Percentiles rank a stretch among this genome's conserved stretches.
Evolutionary conservation across 2,797 vertebrate species (phyloP).

Genomic region (Aphelocoma californica): DNA sequence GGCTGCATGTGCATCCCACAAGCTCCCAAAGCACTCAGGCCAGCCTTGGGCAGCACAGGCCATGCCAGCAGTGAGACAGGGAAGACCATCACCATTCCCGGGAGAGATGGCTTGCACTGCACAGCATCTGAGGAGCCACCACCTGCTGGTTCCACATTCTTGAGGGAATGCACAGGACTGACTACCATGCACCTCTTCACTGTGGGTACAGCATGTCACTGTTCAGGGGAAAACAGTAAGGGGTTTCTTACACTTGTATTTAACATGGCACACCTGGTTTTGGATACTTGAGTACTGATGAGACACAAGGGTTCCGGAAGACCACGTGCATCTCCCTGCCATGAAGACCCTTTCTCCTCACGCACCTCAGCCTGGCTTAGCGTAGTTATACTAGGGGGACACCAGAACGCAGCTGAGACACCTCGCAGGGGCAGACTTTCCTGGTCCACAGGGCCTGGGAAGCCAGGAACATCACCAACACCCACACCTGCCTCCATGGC

Average conservation of each 20-base stretch:
- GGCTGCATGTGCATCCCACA: fast-evolving
- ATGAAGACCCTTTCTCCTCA: fast-evolving
- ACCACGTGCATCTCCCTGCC: fast-evolving
- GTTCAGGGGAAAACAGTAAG: fast-evolving
- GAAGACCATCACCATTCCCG: fast-evolving
- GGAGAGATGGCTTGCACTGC: neutral
- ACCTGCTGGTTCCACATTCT: fast-evolving
- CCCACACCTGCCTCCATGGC: fast-evolving
- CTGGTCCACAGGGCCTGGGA: neutral
- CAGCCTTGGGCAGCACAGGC: neutral
- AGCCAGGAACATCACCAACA: neutral
- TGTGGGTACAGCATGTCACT: fast-evolving
- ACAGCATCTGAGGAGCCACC: fast-evolving
- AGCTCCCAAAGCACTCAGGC: neutral
- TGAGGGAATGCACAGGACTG: neutral
- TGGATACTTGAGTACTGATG: neutral
- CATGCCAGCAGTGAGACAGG: neutral
- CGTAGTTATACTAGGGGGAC: fast-evolving
- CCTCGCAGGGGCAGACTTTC: fast-evolving
- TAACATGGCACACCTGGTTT: fast-evolving
- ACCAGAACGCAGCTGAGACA: fast-evolving
- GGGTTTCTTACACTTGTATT: neutral
- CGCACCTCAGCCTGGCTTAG: neutral
- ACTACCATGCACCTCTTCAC: fast-evolving
- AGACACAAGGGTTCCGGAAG: fast-evolving